Evolutionary conservation across 2,797 vertebrate species (phyloP).

Genomic region (Chaunax sp.): DNA sequence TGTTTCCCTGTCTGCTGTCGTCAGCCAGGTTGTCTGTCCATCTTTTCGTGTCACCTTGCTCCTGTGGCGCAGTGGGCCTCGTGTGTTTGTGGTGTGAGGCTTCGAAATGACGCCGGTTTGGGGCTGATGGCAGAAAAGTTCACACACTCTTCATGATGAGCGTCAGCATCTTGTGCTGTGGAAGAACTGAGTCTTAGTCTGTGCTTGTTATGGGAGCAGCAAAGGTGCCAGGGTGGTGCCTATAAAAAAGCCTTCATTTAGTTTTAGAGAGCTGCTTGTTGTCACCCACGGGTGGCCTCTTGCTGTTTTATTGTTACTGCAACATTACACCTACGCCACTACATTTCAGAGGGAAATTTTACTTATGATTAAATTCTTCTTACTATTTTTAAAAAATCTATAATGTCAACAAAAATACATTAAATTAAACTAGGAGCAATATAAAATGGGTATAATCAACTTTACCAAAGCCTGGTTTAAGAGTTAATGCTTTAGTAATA

Average conservation of each 20-base stretch:
- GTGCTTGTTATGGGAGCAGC: slow-evolving; percentile 46
- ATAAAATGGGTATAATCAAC: not conserved
- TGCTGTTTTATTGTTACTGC: slow-evolving; percentile 12
- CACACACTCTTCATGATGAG: slow-evolving; percentile 62
- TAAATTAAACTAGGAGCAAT: not conserved
- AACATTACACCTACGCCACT: no score
- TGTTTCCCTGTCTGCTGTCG: slow-evolving; percentile 75
- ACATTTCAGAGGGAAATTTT: not conserved
- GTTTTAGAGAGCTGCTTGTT: slow-evolving; percentile 34
- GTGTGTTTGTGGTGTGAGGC: slow-evolving; percentile 27
- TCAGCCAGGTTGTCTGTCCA: slow-evolving; percentile 68
- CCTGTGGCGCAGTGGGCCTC: slow-evolving; percentile 33
- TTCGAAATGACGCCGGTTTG: slow-evolving; percentile 54
- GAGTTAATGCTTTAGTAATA: not conserved
- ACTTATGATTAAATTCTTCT: no score
- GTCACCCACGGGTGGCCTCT: slow-evolving; percentile 5
- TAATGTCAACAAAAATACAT: not conserved
- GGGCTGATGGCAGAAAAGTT: slow-evolving; percentile 45
- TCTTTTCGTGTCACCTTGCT: slow-evolving; percentile 70
- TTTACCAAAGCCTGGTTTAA: not conserved
- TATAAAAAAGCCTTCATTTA: slow-evolving; percentile 39
- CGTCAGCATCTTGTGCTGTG: slow-evolving; percentile 51
- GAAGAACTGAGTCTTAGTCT: slow-evolving; percentile 34
- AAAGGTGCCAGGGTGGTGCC: slow-evolving; percentile 38
- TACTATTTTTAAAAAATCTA: no score